Percentiles rank a stretch among this genome's conserved stretches.
These are phyloP conservation scores for Hydrolagus affinis DNA, from an alignment of 2,113 vertebrate species.

Conservation along the genomic window DNA sequence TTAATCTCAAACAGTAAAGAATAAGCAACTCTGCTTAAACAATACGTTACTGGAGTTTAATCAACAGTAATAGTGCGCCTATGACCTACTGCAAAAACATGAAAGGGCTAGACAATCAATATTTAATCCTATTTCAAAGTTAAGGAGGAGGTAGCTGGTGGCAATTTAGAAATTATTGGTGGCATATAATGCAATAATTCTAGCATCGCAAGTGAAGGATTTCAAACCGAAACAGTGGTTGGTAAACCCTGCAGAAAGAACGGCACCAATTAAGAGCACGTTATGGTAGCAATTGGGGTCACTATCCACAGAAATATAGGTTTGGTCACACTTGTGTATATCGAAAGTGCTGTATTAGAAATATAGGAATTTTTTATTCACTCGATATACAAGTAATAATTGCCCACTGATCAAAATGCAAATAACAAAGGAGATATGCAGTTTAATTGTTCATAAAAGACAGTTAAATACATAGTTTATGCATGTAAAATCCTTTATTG, in stretches of 20 bases:
- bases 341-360: too few relatives aligned
- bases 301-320: background rate
- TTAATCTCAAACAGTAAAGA: too few relatives aligned
- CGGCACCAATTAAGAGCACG: background rate
- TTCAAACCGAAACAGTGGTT: background rate
- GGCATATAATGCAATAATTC: background rate
- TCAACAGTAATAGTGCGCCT: too few relatives aligned
- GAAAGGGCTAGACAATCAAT: background rate
- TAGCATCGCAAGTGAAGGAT: background rate
- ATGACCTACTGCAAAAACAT: too few relatives aligned
- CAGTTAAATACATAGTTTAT: background rate
- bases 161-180: background rate
- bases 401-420: background rate
- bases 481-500: slow-evolving; percentile 20
- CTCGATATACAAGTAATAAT: background rate
- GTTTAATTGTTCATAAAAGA: background rate
- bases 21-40: too few relatives aligned
- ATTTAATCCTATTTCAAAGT: background rate
- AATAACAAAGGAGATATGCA: background rate
- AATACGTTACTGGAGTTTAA: too few relatives aligned
- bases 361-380: too few relatives aligned
- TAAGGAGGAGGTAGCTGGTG: background rate
- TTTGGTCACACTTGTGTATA: background rate
- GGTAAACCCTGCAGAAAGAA: background rate
- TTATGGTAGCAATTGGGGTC: background rate